These are phyloP conservation scores for Rhadinocentrus ornatus DNA, from an alignment of 2,797 vertebrate species.

Conservation along the genomic window DNA sequence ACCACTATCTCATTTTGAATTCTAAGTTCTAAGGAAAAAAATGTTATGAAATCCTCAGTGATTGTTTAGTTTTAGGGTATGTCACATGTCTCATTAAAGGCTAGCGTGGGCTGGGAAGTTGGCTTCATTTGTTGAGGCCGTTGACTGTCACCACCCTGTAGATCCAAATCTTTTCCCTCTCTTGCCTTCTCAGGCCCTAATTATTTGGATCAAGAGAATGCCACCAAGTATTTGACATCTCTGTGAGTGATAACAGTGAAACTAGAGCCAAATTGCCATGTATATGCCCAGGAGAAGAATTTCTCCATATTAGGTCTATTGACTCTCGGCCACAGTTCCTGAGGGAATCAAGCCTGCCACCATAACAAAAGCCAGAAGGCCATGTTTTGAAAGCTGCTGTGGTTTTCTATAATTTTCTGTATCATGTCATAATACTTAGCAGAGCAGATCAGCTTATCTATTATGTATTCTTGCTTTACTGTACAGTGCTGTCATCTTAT, in stretches of 20 bases:
- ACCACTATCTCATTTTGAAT: constrained; percentile 29
- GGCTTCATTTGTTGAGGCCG: constrained; percentile 47
- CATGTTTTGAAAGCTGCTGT: constrained; percentile 34
- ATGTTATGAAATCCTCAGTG: constrained; percentile 5
- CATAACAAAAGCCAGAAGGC: constrained; percentile 48
- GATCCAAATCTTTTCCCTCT: constrained; percentile 54
- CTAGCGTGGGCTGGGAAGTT: constrained; percentile 29
- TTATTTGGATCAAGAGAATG: constrained; percentile 79
- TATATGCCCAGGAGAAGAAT: constrained; percentile 69
- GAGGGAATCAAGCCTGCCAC: constrained; percentile 61
- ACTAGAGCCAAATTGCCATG: constrained; percentile 59
- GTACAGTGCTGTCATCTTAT: too few species aligned
- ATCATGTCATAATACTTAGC: not conserved
- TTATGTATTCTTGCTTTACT: not conserved
- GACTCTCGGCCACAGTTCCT: constrained; percentile 64
- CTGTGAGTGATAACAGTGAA: constrained; percentile 77
- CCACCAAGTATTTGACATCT: constrained; percentile 75
- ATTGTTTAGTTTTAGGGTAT: constrained; percentile 8
- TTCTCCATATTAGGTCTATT: constrained; percentile 71
- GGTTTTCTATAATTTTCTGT: constrained; percentile 28
- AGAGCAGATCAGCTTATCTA: not conserved
- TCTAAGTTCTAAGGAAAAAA: constrained; percentile 3
- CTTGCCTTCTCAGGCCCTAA: constrained; percentile 75
- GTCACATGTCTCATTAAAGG: constrained; percentile 43
- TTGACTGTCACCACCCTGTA: constrained; percentile 61